phyloP scores from a whole-genome alignment of 2,113 vertebrate genomes.

The Mirounga angustirostris region DNA sequence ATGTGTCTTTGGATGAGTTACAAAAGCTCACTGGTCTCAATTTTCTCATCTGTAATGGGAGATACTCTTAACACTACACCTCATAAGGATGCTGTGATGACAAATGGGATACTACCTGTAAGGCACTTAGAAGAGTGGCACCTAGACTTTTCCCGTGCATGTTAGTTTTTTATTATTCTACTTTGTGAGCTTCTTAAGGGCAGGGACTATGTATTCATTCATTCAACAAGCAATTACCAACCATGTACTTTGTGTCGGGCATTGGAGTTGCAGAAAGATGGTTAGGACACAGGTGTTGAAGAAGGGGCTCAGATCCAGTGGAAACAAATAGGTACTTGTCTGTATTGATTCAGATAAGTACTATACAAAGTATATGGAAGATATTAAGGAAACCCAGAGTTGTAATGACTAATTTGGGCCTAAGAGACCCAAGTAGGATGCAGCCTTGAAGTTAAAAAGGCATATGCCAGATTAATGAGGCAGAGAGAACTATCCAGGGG shows the following conservation, averaged over 20 bases:
- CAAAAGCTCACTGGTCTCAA: neutral
- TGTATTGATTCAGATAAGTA: neutral
- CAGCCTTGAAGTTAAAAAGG: neutral
- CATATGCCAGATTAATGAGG: neutral
- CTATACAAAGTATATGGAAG: neutral
- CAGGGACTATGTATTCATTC: neutral
- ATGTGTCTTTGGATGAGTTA: neutral
- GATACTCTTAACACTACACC: neutral
- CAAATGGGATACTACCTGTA: neutral
- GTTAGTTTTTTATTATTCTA: neutral
- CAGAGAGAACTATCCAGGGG: neutral
- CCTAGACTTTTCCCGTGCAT: neutral
- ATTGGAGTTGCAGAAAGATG: neutral
- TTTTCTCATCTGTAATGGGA: slow-evolving; percentile 3
- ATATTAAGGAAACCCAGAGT: neutral
- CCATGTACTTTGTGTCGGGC: neutral
- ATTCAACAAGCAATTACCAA: slow-evolving; percentile 16
- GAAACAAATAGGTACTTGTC: neutral
- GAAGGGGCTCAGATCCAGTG: neutral
- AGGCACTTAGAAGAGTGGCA: neutral
- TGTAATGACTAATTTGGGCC: neutral
- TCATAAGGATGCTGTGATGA: neutral
- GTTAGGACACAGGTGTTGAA: neutral
- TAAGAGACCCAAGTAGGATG: neutral
- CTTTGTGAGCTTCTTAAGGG: neutral